These are phyloP conservation scores for Serinus canaria DNA, from an alignment of 2,113 vertebrate species.

Conservation along the genomic window DNA sequence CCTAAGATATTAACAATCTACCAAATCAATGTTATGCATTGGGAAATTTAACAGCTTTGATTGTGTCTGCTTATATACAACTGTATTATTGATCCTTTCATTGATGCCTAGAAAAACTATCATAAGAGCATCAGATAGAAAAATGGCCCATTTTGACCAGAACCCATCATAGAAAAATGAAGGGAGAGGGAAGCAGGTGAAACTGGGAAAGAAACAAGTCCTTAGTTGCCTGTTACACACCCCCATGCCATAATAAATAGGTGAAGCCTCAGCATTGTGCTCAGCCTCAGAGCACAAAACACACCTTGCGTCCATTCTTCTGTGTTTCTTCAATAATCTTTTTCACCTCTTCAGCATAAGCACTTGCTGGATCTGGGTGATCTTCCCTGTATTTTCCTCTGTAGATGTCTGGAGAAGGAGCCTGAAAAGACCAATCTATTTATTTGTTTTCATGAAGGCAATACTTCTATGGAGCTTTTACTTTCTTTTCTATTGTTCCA, in stretches of 20 bases:
- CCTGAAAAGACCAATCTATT: slow-evolving; percentile 71
- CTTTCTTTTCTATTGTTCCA: background rate
- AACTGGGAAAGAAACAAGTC: background rate
- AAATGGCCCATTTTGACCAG: background rate
- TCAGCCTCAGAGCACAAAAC: background rate
- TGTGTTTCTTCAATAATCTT: slow-evolving; percentile 81
- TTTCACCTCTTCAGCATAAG: slow-evolving; percentile 90
- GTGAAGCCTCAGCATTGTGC: background rate
- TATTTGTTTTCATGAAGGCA: background rate
- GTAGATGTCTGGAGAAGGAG: slow-evolving; percentile 90
- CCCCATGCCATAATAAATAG: background rate
- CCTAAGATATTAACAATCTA: background rate
- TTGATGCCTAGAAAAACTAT: background rate
- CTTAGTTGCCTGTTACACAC: background rate
- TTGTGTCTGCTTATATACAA: background rate
- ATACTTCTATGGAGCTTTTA: background rate
- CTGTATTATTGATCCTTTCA: background rate
- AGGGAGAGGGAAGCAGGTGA: background rate
- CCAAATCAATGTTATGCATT: background rate
- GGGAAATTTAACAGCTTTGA: background rate
- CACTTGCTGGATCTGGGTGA: slow-evolving; percentile 83
- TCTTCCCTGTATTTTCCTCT: slow-evolving; percentile 91
- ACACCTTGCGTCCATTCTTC: slow-evolving; percentile 83
- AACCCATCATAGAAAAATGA: background rate
- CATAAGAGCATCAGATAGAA: background rate